Percentiles rank a stretch among this genome's conserved stretches.
Conservation (phyloP, 1,140 invertebrate species). For the Argopecten irradians region DNA sequence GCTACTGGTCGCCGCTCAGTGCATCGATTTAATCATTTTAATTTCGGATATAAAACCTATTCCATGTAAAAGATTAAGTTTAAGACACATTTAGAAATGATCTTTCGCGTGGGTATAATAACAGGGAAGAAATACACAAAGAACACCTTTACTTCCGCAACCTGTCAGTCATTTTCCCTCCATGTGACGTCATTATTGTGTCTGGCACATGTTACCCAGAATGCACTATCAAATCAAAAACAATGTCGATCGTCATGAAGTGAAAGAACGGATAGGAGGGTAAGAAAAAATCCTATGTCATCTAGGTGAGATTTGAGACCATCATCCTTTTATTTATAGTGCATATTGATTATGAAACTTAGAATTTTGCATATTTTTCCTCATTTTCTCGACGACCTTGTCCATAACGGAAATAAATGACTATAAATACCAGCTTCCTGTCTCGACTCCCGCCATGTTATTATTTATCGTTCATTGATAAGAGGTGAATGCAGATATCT, state of each 20-base stretch:
- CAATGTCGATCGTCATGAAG: conserved; percentile 52
- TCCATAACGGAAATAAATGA: conserved; percentile 29
- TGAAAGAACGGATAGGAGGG: conserved; percentile 50
- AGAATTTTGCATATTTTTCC: neutral
- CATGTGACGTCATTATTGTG: conserved; percentile 40
- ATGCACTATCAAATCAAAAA: conserved; percentile 38
- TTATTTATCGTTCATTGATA: conserved; percentile 48
- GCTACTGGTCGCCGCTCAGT: no score
- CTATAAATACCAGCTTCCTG: conserved; percentile 46
- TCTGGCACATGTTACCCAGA: conserved; percentile 38
- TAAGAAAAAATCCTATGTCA: conserved; percentile 64
- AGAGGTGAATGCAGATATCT: conserved; percentile 20
- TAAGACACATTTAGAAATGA: no score
- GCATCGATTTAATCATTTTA: no score
- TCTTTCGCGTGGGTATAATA: no score
- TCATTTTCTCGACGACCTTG: conserved; percentile 34
- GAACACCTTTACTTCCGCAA: neutral
- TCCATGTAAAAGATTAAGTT: no score
- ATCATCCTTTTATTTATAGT: conserved; percentile 24
- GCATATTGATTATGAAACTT: conserved; percentile 11
- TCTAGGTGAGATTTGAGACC: conserved; percentile 58
- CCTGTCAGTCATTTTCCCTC: conserved; percentile 44
- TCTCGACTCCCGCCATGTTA: conserved; percentile 62
- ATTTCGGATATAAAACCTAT: no score
- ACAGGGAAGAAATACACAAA: neutral